Base-by-base conservation (phyloP, 2,797 vertebrate species). In the Uromys caudimaculatus region DNA sequence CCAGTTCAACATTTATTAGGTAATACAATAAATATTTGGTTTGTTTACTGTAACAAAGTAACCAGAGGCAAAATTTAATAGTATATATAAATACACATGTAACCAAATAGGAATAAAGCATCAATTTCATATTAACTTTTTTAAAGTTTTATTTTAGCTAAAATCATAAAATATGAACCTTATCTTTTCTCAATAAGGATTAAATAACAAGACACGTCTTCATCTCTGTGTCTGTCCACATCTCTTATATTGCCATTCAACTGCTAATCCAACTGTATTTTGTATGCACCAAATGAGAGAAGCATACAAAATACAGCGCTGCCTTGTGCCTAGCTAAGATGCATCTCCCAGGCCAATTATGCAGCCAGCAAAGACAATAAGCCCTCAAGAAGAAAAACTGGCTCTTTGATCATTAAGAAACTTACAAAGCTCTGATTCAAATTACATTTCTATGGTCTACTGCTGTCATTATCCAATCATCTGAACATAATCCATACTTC, bases 251-350 rank as follows among this genome's bases (percentile, higher is more conserved):
- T 89, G 64, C 44, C 95, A 89, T 92, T 32, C 88, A 91, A 87
- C 62, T 90, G 87, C 47, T 91, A 81, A 78, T 91, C 24, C 56
- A 92, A 87, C 50, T 69, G 78, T 90, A 93, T 94, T 96, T 90
- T 69, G 95, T 64, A n/a, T 92, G 82, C 83, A 96, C 64, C 79
- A 95, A 96, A 97, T 97, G 96, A 97, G 95, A 97, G 96, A 75
- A 85, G 96, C 96, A 97, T 96, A 97, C 93, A 97, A 97, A 97
- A 89, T 27, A 97, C 73, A 96, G 75, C 52, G 84, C n/a, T 77
- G 95, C 92, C 92, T 93, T 96, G 97, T 90, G 85, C 58, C 38
- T 41, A 73, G 86, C 69, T 95, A 50, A 91, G 89, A 56, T 78
- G 11, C 58, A 95, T 95, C 95, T 89, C 90, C 62, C 60, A 41